phyloP scores from a whole-genome alignment of 2,113 vertebrate genomes.

The Eclectus roratus region DNA sequence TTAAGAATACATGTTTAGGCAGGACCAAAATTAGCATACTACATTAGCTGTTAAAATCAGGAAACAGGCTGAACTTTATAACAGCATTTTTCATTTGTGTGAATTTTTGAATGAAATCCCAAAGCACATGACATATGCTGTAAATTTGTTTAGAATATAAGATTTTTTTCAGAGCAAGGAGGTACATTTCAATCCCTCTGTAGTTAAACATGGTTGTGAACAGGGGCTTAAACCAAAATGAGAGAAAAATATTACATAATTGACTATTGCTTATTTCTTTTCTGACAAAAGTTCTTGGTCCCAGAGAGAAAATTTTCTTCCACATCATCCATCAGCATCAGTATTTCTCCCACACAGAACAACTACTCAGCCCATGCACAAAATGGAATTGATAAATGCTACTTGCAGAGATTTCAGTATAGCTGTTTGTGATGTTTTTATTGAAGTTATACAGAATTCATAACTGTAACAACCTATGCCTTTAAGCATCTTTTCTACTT shows the following conservation, averaged over 20 bases:
- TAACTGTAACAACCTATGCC: background rate
- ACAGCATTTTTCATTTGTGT: background rate
- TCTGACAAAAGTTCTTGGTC: background rate
- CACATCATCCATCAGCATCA: background rate
- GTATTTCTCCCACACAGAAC: background rate
- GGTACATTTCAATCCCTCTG: background rate
- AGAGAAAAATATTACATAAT: background rate
- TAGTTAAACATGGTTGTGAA: background rate
- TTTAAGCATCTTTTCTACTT: background rate
- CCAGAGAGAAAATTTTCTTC: background rate
- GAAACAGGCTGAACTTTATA: background rate
- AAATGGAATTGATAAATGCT: background rate
- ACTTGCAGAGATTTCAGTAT: background rate
- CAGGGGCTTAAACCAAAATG: background rate
- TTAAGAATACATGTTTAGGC: background rate
- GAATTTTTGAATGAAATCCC: background rate
- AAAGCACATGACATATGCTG: background rate
- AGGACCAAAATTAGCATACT: background rate
- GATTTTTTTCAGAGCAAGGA: background rate
- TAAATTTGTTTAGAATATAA: background rate
- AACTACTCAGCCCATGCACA: background rate
- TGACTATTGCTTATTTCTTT: background rate
- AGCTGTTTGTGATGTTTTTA: background rate
- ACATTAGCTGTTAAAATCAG: background rate
- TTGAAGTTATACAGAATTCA: background rate